These are phyloP conservation scores for Squalus acanthias DNA, from an alignment of 2,797 vertebrate species.

Conservation along the genomic window DNA sequence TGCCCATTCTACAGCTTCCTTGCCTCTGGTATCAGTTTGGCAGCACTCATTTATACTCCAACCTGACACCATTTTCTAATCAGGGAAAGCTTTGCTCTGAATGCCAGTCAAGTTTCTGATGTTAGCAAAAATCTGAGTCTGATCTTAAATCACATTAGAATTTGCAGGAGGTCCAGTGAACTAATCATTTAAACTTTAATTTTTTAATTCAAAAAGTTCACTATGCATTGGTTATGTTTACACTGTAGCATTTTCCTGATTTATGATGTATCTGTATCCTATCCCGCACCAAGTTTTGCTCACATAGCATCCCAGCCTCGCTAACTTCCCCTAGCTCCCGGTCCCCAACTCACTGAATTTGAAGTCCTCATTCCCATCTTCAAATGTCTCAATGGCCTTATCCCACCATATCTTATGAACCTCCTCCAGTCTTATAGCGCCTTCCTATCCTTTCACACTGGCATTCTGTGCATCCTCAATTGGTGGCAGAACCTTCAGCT, in stretches of 20 bases:
- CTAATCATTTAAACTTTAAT: not conserved
- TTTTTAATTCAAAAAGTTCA: not conserved
- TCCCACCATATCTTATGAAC: too few species aligned
- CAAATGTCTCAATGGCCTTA: not conserved
- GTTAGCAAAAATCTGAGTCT: not conserved
- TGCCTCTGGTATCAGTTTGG: not conserved
- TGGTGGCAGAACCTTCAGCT: too few species aligned
- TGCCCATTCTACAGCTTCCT: not conserved
- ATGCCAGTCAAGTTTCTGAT: not conserved
- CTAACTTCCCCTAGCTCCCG: not conserved
- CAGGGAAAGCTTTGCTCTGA: not conserved
- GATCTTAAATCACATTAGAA: not conserved
- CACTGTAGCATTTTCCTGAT: not conserved
- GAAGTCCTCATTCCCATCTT: not conserved
- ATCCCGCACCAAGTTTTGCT: not conserved
- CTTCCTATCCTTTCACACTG: too few species aligned
- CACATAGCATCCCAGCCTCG: not conserved
- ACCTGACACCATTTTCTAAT: not conserved
- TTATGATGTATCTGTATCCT: not conserved
- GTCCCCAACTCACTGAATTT: not conserved
- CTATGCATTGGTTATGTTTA: not conserved
- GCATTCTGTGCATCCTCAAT: too few species aligned
- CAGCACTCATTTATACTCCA: not conserved
- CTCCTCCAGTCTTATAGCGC: too few species aligned
- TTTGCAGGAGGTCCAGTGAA: not conserved